Base-by-base conservation (phyloP, 2,888 invertebrate species). In the Bellardia pandia region DNA sequence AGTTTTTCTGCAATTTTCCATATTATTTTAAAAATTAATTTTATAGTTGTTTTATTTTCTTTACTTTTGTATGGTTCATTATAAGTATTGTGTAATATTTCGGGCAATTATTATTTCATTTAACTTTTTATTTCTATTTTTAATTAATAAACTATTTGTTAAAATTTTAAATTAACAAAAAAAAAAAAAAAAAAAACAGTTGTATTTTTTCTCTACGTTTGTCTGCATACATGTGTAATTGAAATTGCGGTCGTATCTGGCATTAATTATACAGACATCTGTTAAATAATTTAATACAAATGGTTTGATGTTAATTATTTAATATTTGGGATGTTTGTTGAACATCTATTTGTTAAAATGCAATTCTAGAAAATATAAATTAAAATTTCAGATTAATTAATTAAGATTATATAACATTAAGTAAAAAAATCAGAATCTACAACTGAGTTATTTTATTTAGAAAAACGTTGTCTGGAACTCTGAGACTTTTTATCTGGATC, bases 161-260 rank as follows among this genome's bases (percentile, higher is more conserved):
- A 62, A 76, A 69, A 69, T 62, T 40, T 45, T 23, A 37, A 58
- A 64, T 66, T 68, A 56, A 53, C 56, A 77, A 58, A 45, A 23
- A 23, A 42, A 14, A 16, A 2, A n/a, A 14, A 64, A 56, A 64
- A 60, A 16, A 71, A 74, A 64, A 16, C 45, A 9, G 0, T 48
- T 75, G 68, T 48, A 56, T 83, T 83, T 56, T 53, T 68, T 7
- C 16, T 48, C 48, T 48, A 14, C 45, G 11, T 62, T 3, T 78
- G 30, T 71, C n/a, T 64, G 56, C 45, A 45, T 45, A 45, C 45
- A 45, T 66, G 11, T 71, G 30, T 78, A 87, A 87, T 85, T 87
- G 85, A 51, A 82, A 85, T 85, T 87, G 87, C 78, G 86, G 86
- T 81, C 78, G 58, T 85, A 69, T 85, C 87, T 87, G 85, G 62